Evolutionary conservation across 2,797 vertebrate genomes (phyloP).

Genomic region (Buphagus erythrorhynchus): DNA sequence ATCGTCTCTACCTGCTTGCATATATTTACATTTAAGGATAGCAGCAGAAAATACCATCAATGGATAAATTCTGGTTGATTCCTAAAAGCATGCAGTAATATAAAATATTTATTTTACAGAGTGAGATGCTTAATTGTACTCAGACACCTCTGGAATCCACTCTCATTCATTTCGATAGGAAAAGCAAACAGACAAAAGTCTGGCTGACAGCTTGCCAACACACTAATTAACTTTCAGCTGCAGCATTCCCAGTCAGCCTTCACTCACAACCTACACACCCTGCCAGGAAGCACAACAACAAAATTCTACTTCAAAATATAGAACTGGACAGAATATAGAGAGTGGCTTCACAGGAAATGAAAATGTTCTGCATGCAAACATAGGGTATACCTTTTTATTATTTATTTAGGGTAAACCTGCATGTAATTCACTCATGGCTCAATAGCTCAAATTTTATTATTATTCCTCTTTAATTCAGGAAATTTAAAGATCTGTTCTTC

Average conservation of each 20-base stretch:
- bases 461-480: background rate
- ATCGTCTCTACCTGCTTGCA: background rate
- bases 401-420: background rate
- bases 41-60: slow-evolving; percentile 44
- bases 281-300: slow-evolving; percentile 37
- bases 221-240: slow-evolving; percentile 71
- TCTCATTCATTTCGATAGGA: slow-evolving; percentile 64
- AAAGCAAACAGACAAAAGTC: slow-evolving; percentile 66
- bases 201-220: slow-evolving; percentile 70
- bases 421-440: background rate
- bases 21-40: slow-evolving; percentile 51
- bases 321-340: background rate
- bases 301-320: slow-evolving; percentile 44
- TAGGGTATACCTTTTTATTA: background rate
- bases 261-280: slow-evolving; percentile 11
- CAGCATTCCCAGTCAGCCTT: slow-evolving; percentile 54
- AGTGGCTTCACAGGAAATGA: background rate
- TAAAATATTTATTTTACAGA: slow-evolving; percentile 64
- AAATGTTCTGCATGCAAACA: background rate
- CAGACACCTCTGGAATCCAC: slow-evolving; percentile 68
- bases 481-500: background rate
- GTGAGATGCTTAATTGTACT: slow-evolving; percentile 67
- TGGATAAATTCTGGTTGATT: slow-evolving; percentile 41
- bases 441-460: background rate
- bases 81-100: slow-evolving; percentile 51